phyloP scores from a whole-genome alignment of 2,888 invertebrate genomes.

The Siphonodentalium dalli region DNA sequence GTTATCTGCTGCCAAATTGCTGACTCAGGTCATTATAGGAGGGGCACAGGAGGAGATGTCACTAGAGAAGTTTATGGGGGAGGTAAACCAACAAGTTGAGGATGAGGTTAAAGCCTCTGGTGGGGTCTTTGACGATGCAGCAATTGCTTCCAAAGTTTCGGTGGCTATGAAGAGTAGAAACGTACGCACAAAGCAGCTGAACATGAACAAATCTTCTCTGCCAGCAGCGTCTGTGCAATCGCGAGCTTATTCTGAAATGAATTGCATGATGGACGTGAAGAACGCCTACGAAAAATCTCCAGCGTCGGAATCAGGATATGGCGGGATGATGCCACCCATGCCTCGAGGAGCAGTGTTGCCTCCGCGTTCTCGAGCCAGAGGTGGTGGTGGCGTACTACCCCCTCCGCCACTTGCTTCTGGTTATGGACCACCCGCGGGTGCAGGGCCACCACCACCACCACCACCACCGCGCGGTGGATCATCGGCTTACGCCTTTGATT shows the following conservation, averaged over 20 bases:
- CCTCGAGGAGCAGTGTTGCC: too few relatives aligned
- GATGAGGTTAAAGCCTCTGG: slow-evolving; percentile 20
- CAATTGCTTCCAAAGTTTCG: slow-evolving; percentile 12
- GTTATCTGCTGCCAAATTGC: slow-evolving; percentile 33
- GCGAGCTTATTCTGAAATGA: slow-evolving; percentile 9
- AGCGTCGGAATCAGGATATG: background rate
- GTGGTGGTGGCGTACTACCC: too few relatives aligned
- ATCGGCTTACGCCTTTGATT: background rate
- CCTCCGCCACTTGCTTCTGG: too few relatives aligned
- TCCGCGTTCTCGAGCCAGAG: too few relatives aligned
- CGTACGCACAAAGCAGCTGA: slow-evolving; percentile 16
- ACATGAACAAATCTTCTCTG: slow-evolving; percentile 13
- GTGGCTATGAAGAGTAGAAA: slow-evolving; percentile 19
- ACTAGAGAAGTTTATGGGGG: slow-evolving; percentile 40
- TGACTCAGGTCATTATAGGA: slow-evolving; percentile 47
- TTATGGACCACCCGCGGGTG: background rate
- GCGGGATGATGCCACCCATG: too few relatives aligned
- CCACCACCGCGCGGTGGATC: background rate
- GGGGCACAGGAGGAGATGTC: slow-evolving; percentile 52
- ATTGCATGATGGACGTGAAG: slow-evolving; percentile 1
- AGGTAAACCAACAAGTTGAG: slow-evolving; percentile 39
- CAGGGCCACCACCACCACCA: background rate
- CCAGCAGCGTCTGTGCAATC: slow-evolving; percentile 3
- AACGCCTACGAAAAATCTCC: background rate
- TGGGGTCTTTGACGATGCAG: slow-evolving; percentile 17